These are phyloP conservation scores for Pseudomyrmex dendroicus DNA, from an alignment of 1,140 invertebrate genomes.

Conservation along the genomic window DNA sequence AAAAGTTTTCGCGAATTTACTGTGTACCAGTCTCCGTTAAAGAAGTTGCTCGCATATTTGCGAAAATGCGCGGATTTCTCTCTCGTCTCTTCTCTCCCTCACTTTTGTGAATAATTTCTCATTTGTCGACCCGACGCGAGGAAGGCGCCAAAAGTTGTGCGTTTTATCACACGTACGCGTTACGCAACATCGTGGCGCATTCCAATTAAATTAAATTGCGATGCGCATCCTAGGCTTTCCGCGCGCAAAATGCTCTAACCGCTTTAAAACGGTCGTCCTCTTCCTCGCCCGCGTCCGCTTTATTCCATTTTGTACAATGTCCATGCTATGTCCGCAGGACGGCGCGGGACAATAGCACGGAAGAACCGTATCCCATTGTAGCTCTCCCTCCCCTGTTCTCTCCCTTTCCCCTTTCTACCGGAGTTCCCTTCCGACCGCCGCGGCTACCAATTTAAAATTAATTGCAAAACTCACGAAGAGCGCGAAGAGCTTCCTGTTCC, in stretches of 20 bases:
- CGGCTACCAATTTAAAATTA: slow-evolving; percentile 69
- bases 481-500: slow-evolving; percentile 61
- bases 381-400: not conserved
- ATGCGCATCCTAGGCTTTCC: slow-evolving; percentile 14
- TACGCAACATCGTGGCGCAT: slow-evolving; percentile 21
- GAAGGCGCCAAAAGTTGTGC: not conserved
- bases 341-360: slow-evolving; percentile 54
- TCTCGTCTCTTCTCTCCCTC: too few relatives aligned
- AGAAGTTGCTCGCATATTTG: not conserved
- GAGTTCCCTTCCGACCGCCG: not conserved
- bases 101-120: not conserved
- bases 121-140: not conserved
- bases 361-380: slow-evolving; percentile 56
- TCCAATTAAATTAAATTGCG: slow-evolving; percentile 67
- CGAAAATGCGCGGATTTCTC: not conserved
- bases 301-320: slow-evolving; percentile 61
- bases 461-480: slow-evolving; percentile 65
- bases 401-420: too few relatives aligned
- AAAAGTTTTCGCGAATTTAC: too few relatives aligned
- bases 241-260: slow-evolving; percentile 56
- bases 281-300: slow-evolving; percentile 25
- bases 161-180: slow-evolving; percentile 26
- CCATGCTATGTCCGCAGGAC: slow-evolving; percentile 50
- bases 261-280: slow-evolving; percentile 62
- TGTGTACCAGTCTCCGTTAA: not conserved